Conservation (phyloP, 2,113 vertebrate species). For the Neofelis nebulosa region DNA sequence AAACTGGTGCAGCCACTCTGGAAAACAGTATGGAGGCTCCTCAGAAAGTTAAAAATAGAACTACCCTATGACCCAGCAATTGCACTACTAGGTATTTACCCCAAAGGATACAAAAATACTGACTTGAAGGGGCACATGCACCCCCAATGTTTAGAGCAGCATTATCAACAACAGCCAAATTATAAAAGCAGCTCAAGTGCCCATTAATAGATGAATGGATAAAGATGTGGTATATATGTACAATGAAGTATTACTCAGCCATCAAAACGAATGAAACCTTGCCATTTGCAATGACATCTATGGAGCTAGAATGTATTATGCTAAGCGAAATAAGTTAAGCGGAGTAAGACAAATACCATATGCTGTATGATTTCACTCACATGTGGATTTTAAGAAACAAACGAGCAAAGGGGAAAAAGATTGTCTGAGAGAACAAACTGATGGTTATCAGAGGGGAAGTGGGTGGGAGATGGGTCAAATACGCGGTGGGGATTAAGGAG, state of each 20-base stretch:
- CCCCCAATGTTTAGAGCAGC: background rate
- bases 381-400: background rate
- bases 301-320: background rate
- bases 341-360: background rate
- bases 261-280: background rate
- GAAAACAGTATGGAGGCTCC: background rate
- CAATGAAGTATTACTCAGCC: background rate
- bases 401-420: background rate
- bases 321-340: background rate
- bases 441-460: background rate
- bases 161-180: background rate
- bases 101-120: background rate
- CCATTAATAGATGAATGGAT: background rate
- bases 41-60: background rate
- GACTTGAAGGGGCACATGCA: background rate
- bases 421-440: background rate
- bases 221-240: background rate
- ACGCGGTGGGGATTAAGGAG: background rate
- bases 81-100: background rate
- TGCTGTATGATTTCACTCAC: background rate
- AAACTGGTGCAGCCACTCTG: background rate
- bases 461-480: background rate
- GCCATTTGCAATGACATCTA: background rate
- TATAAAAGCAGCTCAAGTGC: background rate
- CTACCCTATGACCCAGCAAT: background rate